Percentiles rank a stretch among this genome's conserved stretches.
These are phyloP conservation scores for Trichogramma evanescens DNA, from an alignment of 2,888 invertebrate genomes.

Conservation along the genomic window DNA sequence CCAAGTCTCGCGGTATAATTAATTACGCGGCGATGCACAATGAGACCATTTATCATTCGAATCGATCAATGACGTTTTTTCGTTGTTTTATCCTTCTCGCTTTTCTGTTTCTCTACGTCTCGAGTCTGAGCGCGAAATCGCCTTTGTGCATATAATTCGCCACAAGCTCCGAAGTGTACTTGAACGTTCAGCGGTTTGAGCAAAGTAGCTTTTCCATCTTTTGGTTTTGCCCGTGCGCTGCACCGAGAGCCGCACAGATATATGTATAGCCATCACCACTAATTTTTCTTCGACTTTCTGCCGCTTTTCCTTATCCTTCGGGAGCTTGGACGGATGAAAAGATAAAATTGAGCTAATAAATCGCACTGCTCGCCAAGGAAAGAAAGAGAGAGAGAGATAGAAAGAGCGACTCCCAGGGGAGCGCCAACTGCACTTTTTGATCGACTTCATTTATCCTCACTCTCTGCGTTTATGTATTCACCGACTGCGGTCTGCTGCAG, in stretches of 20 bases:
- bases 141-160: conserved; percentile 21
- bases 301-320: no score
- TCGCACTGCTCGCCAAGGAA: neutral
- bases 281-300: conserved; percentile 10
- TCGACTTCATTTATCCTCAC: no score
- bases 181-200: conserved; percentile 20
- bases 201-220: conserved; percentile 8
- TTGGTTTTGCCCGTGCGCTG: no score
- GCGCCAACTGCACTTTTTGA: no score
- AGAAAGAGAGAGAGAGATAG: neutral
- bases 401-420: neutral
- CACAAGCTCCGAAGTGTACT: conserved; percentile 24
- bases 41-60: no score
- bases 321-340: neutral
- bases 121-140: conserved; percentile 2
- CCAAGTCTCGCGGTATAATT: no score
- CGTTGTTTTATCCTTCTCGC: conserved; percentile 5
- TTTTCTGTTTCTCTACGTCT: neutral
- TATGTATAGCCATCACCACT: neutral
- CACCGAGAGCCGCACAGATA: conserved; percentile 1
- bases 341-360: conserved; percentile 14
- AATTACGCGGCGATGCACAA: no score
- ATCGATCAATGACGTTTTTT: neutral
- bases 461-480: no score
- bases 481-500: no score